Conservation (phyloP, 1,140 invertebrate genomes). For the Leptinotarsa lineolata region DNA sequence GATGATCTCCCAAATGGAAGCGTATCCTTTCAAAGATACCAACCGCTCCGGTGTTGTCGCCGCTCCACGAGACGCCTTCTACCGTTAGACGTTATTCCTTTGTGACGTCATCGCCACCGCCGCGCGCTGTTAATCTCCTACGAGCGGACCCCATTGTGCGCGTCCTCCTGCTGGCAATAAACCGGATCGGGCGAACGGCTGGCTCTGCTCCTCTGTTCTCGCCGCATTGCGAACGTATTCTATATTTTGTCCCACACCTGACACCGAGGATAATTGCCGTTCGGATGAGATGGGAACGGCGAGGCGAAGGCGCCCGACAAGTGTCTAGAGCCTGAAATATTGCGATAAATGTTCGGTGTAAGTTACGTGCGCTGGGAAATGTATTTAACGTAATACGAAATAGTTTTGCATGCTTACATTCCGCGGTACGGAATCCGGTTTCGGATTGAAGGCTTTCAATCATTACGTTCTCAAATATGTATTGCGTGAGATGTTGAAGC, state of each 20-base stretch:
- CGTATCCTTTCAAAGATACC: background rate
- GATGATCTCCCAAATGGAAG: background rate
- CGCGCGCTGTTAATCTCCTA: background rate
- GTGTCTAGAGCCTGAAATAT: conserved; percentile 1
- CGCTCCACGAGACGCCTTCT: conserved; percentile 7
- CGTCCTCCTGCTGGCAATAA: conserved; percentile 1
- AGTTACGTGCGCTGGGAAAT: background rate
- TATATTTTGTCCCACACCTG: background rate
- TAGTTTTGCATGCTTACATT: background rate
- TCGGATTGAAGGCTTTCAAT: too few species aligned
- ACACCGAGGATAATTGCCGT: conserved; percentile 2
- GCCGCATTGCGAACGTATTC: background rate
- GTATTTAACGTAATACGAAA: background rate
- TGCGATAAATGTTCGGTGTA: background rate
- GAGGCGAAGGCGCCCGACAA: background rate
- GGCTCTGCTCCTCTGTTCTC: background rate
- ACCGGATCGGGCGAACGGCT: background rate
- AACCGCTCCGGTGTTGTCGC: background rate
- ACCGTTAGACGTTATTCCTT: conserved; percentile 10
- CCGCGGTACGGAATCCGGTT: too few species aligned
- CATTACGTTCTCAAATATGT: too few species aligned
- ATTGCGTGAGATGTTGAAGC: too few species aligned
- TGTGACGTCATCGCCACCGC: conserved; percentile 14
- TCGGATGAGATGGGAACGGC: background rate
- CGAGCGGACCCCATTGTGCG: background rate